phyloP scores from a whole-genome alignment of 1,140 invertebrate genomes.

The Lamellibrachia luymesi region DNA sequence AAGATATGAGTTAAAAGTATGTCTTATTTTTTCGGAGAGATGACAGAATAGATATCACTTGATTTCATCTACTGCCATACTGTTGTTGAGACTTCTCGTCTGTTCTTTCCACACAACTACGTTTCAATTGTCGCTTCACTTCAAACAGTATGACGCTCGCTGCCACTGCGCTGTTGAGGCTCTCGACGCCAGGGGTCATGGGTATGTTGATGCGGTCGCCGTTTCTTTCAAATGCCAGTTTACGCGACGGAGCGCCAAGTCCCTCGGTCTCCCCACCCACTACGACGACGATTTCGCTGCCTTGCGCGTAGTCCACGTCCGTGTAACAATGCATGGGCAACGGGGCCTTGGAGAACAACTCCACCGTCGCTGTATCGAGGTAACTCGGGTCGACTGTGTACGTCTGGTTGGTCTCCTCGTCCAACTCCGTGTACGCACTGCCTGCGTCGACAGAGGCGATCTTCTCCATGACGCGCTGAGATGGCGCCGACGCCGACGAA shows the following conservation, averaged over 20 bases:
- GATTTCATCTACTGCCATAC: neutral
- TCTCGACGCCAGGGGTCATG: constrained; percentile 74
- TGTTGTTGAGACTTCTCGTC: neutral
- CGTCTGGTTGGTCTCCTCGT: constrained; percentile 27
- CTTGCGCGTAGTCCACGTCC: constrained; percentile 54
- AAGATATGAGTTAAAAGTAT: no score
- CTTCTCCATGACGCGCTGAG: constrained; percentile 58
- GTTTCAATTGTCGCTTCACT: constrained; percentile 68
- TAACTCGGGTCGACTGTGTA: neutral
- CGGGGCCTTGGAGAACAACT: constrained; percentile 21
- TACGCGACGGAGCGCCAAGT: constrained; percentile 69
- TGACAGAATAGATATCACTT: no score
- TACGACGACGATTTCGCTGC: constrained; percentile 62
- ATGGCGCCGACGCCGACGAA: constrained; percentile 42
- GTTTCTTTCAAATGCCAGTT: constrained; percentile 61
- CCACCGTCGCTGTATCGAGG: neutral
- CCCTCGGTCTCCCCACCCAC: constrained; percentile 88
- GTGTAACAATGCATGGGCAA: constrained; percentile 29
- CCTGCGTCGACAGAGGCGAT: constrained; percentile 36
- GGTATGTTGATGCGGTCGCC: constrained; percentile 67
- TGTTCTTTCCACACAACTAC: neutral
- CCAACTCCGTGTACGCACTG: constrained; percentile 35
- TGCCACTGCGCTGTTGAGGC: constrained; percentile 81
- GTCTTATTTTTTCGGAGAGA: no score
- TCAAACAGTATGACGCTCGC: constrained; percentile 82